A percentile compares a stretch with the other conserved stretches of the same genome.
Conservation (phyloP, 2,113 vertebrate genomes). For the Uropsilus gracilis region DNA sequence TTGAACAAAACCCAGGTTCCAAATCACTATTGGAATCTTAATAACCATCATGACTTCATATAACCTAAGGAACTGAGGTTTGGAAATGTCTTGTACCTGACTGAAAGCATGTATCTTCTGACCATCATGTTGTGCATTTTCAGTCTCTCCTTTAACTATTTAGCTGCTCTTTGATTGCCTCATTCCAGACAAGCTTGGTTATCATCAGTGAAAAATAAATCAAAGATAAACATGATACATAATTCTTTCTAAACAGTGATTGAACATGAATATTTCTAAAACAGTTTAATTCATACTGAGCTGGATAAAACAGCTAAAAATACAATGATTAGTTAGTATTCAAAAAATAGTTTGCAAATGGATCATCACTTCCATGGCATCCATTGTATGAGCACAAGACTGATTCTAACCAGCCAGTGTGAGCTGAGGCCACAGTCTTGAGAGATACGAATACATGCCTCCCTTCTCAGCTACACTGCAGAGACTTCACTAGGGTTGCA, state of each 20-base stretch:
- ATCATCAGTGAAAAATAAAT: neutral
- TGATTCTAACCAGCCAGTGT: neutral
- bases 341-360: slow-evolving; percentile 19
- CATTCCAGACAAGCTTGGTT: neutral
- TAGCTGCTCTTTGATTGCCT: neutral
- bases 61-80: neutral
- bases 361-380: neutral
- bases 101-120: neutral
- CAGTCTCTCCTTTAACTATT: fast-evolving
- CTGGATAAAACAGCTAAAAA: slow-evolving; percentile 37
- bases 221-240: slow-evolving; percentile 42
- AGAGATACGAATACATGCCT: neutral
- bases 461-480: neutral
- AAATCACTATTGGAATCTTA: neutral
- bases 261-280: neutral
- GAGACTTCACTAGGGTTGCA: neutral
- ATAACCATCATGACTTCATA: neutral
- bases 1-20: neutral
- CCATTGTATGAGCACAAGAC: neutral
- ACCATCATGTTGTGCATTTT: neutral
- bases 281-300: neutral
- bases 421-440: neutral
- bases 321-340: neutral
- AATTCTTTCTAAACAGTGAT: slow-evolving; percentile 9
- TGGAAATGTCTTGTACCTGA: neutral